Conservation (phyloP, 2,113 vertebrate genomes). For the Nannobrachium achirus region DNA sequence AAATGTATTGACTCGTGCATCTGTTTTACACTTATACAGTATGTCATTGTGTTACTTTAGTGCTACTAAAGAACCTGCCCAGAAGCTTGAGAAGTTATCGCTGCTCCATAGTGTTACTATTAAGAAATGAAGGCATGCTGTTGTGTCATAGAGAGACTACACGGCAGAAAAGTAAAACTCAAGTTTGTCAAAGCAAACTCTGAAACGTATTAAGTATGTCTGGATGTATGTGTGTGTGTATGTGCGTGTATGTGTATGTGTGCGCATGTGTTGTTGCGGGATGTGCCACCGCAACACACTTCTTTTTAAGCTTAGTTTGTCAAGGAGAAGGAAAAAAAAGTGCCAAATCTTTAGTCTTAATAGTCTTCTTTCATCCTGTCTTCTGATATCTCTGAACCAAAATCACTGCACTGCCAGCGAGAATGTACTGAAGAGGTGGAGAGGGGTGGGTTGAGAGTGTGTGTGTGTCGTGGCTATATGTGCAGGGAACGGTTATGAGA, state of each 20-base stretch:
- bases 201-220: constrained; percentile 28
- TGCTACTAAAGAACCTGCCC: constrained; percentile 34
- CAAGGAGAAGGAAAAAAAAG: constrained; percentile 32
- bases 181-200: constrained; percentile 52
- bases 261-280: neutral
- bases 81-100: constrained; percentile 60
- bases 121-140: constrained; percentile 83
- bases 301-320: constrained; percentile 26
- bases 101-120: constrained; percentile 77
- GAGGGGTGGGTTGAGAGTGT: neutral
- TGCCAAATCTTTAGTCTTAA: constrained; percentile 72
- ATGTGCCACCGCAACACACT: constrained; percentile 5
- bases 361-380: constrained; percentile 20
- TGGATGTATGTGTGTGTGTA: constrained; percentile 1
- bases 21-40: neutral
- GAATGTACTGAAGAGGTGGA: constrained; percentile 42
- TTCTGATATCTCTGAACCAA: constrained; percentile 52
- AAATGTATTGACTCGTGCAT: no score
- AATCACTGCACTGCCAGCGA: constrained; percentile 22
- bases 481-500: constrained; percentile 55
- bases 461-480: constrained; percentile 9
- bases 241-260: neutral
- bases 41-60: constrained; percentile 22
- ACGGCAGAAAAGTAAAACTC: constrained; percentile 45
- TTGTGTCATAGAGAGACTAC: constrained; percentile 64